A percentile compares a stretch with the other conserved stretches of the same genome.
These are phyloP conservation scores for Sternotherus odoratus DNA, from an alignment of 2,797 vertebrate species.

Conservation along the genomic window DNA sequence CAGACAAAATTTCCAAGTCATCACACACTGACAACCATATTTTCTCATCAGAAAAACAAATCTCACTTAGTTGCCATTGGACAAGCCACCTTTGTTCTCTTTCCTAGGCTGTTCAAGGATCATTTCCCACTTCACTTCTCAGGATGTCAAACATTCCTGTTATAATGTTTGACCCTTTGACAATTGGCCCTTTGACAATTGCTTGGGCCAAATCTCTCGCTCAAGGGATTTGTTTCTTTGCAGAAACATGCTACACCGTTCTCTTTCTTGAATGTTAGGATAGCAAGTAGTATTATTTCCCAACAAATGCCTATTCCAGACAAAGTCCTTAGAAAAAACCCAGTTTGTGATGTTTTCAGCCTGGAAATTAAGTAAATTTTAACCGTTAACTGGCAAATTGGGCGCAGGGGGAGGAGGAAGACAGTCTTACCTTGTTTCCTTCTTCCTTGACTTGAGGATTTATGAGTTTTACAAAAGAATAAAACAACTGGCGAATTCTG, in stretches of 20 bases:
- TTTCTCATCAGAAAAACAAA: slow-evolving; percentile 48
- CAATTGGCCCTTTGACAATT: not conserved
- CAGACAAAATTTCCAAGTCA: not conserved
- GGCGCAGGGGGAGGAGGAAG: not conserved
- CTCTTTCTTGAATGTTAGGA: not conserved
- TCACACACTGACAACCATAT: slow-evolving; percentile 29
- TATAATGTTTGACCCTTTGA: not conserved
- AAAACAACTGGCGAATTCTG: slow-evolving; percentile 95
- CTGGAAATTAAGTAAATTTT: not conserved
- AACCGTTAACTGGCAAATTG: not conserved
- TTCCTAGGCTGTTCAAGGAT: not conserved
- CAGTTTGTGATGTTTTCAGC: not conserved
- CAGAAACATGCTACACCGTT: not conserved
- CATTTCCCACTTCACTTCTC: not conserved
- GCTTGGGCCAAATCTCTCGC: not conserved
- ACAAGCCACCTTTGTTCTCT: slow-evolving; percentile 26
- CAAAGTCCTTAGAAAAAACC: not conserved
- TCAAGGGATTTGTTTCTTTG: not conserved
- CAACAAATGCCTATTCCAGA: not conserved
- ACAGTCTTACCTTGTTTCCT: slow-evolving; percentile 90
- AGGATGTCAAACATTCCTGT: not conserved
- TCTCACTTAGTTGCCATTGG: not conserved
- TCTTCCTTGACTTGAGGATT: slow-evolving; percentile 89
- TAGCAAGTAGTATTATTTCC: not conserved
- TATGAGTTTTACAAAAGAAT: slow-evolving; percentile 93